These are phyloP conservation scores for Doryteuthis pealeii DNA, from an alignment of 1,140 invertebrate species.

Conservation along the genomic window DNA sequence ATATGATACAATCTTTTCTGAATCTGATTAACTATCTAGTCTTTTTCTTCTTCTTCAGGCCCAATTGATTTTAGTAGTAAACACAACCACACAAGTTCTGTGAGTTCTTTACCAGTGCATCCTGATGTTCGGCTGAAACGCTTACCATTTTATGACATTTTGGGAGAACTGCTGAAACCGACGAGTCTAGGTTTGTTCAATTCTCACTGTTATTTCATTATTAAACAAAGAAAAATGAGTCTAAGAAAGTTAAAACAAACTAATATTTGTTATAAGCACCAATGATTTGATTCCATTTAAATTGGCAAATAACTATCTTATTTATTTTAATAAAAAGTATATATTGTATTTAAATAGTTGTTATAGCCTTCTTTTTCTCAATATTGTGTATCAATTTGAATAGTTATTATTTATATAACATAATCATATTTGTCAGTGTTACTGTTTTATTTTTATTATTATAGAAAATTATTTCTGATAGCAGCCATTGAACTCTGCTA, in stretches of 20 bases:
- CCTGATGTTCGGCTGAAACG: slow-evolving; percentile 88
- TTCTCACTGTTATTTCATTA: neutral
- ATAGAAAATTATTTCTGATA: too few relatives aligned
- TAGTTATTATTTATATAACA: too few relatives aligned
- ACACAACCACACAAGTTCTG: slow-evolving; percentile 23
- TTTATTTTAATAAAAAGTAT: too few relatives aligned
- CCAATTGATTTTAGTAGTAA: slow-evolving; percentile 42
- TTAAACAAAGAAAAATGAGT: neutral
- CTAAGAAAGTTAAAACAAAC: neutral
- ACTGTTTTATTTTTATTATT: too few relatives aligned
- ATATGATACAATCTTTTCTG: too few relatives aligned
- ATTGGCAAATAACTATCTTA: too few relatives aligned
- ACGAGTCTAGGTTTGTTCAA: slow-evolving; percentile 70
- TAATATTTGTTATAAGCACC: neutral
- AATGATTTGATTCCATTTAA: neutral
- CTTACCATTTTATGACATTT: slow-evolving; percentile 89
- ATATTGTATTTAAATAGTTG: too few relatives aligned
- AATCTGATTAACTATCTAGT: too few relatives aligned
- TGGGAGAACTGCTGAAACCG: slow-evolving; percentile 85
- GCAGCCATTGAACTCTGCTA: too few relatives aligned
- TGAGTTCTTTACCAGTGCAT: slow-evolving; percentile 70
- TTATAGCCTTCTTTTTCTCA: too few relatives aligned
- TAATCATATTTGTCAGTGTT: too few relatives aligned
- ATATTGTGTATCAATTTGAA: too few relatives aligned
- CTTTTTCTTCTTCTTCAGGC: slow-evolving; percentile 30